Conservation (phyloP, 2,113 vertebrate species). For the Phycodurus eques region DNA sequence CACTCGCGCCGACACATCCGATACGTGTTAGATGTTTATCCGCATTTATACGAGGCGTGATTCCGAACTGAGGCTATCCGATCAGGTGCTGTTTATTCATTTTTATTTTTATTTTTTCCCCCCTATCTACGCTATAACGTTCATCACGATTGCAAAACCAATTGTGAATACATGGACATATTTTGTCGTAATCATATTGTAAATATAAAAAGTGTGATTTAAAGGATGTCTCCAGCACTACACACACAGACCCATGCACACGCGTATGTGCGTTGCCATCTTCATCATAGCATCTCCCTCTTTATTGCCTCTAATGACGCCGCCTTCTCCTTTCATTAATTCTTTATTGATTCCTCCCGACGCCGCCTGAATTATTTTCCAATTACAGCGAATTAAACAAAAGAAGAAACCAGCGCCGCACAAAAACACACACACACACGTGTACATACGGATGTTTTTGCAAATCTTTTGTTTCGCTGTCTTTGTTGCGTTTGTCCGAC, state of each 20-base stretch:
- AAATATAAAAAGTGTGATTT: neutral
- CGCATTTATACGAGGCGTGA: neutral
- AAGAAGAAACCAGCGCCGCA: constrained; percentile 46
- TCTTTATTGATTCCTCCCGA: constrained; percentile 77
- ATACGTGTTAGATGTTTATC: neutral
- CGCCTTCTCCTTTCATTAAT: constrained; percentile 77
- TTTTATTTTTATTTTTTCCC: neutral
- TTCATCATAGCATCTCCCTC: constrained; percentile 73
- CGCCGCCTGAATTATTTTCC: constrained; percentile 78
- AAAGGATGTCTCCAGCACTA: neutral
- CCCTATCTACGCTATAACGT: neutral
- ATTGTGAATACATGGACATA: neutral
- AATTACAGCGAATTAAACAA: constrained; percentile 76
- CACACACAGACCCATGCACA: constrained; percentile 10
- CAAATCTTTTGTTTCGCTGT: neutral
- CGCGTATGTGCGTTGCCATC: constrained; percentile 71
- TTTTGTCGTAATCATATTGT: neutral
- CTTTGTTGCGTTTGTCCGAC: neutral
- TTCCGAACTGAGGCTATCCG: neutral
- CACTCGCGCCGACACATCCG: neutral
- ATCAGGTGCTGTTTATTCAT: neutral
- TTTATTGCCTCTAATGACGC: constrained; percentile 81
- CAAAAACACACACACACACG: constrained; percentile 8
- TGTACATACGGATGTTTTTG: neutral
- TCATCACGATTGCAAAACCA: neutral